Conservation (phyloP, 2,888 invertebrate species). For the Nemapogon koenigi region DNA sequence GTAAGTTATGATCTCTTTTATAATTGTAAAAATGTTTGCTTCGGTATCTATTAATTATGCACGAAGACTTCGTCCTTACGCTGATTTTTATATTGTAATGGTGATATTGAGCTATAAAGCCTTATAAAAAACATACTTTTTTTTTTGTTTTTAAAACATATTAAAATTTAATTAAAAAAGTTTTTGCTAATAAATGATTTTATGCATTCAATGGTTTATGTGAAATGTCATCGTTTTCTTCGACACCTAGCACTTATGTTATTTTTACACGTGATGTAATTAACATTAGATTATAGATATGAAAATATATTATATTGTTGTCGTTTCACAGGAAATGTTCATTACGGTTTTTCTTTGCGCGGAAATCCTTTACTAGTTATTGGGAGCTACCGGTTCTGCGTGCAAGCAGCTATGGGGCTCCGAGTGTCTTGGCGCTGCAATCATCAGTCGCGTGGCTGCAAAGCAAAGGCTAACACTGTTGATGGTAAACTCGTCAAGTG, state of each 20-base stretch:
- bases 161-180: neutral
- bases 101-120: constrained; percentile 7
- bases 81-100: too few relatives aligned
- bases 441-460: constrained; percentile 20
- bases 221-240: too few relatives aligned
- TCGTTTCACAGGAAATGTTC: neutral
- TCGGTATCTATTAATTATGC: too few relatives aligned
- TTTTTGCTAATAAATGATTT: neutral
- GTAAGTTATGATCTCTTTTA: too few relatives aligned
- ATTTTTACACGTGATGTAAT: neutral
- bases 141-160: neutral
- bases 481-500: constrained; percentile 17
- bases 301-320: neutral
- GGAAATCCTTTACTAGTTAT: constrained; percentile 21
- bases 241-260: too few relatives aligned
- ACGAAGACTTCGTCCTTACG: too few relatives aligned
- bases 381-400: constrained; percentile 21
- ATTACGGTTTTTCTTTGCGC: constrained; percentile 19
- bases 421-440: constrained; percentile 23
- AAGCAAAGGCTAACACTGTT: too few relatives aligned
- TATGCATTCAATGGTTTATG: neutral
- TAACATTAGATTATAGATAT: too few relatives aligned
- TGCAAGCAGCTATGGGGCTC: constrained; percentile 8
- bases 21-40: too few relatives aligned
- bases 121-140: too few relatives aligned